Base-by-base conservation (phyloP, 2,888 invertebrate genomes). In the Tenthredo amoena region DNA sequence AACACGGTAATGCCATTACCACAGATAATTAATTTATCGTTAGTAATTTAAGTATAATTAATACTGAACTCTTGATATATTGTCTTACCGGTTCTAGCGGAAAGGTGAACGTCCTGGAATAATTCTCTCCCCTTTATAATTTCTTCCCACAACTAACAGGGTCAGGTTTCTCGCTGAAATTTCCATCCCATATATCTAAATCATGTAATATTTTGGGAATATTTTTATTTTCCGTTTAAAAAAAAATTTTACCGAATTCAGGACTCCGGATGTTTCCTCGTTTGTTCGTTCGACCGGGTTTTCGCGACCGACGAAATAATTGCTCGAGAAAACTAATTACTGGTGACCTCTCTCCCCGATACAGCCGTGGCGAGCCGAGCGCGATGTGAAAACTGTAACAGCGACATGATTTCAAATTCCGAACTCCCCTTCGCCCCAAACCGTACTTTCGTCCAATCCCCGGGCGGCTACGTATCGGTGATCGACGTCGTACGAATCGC, bases 41-140 rank as follows among this genome's bases (percentile, higher is more conserved):
- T 72, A 37, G 88, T 87, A 89, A 89, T 90, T 90, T 89, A 88
- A 89, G 89, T 87, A 89, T 89, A 89, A 89, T 90, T 90, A 88
- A 90, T 87, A 88, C 88, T 87, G 87, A 88, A 90, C 91, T 90
- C 89, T 89, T 88, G 89, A 89, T 87, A 87, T 88, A 88, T 89
- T 87, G 89, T 89, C 87, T 89, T 88, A 86, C 83, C 85, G 58
- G 34, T 81, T n/a, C 65, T 43, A 58, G 65, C 37, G 21, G 21
- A 40, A 40, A 47, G 58, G 50, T 65, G 81, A 37, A 65, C 31
- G 26, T 84, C 85, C 65, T 50, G 40, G 68, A 79, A 81, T 65
- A 85, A 79, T 85, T 76, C 58, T 12, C 31, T 21, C 12, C n/a
- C 34, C 43, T 21, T 65, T 21, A 12, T 4, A 26, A 9, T 37